Conservation (phyloP, 2,888 invertebrate species). For the Ophioninae sp. region DNA sequence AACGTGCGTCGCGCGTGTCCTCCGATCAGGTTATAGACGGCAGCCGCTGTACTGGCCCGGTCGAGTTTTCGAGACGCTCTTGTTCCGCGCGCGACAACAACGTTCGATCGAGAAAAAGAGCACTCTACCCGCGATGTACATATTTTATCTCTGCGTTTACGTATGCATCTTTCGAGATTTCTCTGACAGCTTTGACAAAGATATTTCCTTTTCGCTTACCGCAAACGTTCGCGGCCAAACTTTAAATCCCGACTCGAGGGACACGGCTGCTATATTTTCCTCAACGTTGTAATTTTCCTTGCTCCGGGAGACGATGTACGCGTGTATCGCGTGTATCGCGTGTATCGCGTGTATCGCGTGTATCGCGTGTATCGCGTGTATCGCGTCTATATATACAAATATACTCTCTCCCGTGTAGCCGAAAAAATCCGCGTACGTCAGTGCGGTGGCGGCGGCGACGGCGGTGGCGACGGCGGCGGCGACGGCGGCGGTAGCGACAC, state of each 20-base stretch:
- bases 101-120: conserved; percentile 23
- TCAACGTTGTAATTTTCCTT: neutral
- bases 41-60: conserved; percentile 44
- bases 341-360: conserved; percentile 14
- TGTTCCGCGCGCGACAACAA: conserved; percentile 29
- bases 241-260: conserved; percentile 1
- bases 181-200: conserved; percentile 28
- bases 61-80: conserved; percentile 48
- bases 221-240: neutral
- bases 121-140: neutral
- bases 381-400: conserved; percentile 6
- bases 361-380: conserved; percentile 1
- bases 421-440: conserved; percentile 18
- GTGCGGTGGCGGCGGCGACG: neutral
- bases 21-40: conserved; percentile 64
- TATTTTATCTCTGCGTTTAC: neutral
- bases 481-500: neutral
- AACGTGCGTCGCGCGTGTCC: conserved; percentile 65
- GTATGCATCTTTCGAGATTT: conserved; percentile 4
- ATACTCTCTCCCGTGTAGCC: conserved; percentile 1
- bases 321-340: neutral
- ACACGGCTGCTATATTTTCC: neutral
- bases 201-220: neutral
- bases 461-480: neutral
- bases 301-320: neutral